A percentile compares a stretch with the other conserved stretches of the same genome.
Evolutionary conservation across 2,113 vertebrate genomes (phyloP).

Genomic region (Opisthocomus hoazin): DNA sequence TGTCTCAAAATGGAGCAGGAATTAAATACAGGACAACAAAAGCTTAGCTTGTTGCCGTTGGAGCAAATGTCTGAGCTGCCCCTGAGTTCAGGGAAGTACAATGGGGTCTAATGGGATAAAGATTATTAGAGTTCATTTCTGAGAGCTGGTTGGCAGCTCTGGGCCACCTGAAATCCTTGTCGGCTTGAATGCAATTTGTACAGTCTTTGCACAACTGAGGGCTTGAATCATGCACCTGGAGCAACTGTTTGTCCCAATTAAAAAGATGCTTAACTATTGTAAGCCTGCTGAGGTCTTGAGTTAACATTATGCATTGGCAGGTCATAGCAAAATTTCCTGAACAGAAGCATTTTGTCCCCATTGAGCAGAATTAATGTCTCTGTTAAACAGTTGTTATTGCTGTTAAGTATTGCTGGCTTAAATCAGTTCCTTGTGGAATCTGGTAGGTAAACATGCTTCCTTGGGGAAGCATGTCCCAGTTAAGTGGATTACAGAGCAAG

Average conservation of each 20-base stretch:
- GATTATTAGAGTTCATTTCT: neutral
- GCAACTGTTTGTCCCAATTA: slow-evolving; percentile 19
- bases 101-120: neutral
- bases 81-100: neutral
- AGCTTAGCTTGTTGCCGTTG: neutral
- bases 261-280: neutral
- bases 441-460: slow-evolving; percentile 16
- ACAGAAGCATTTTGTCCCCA: slow-evolving; percentile 12
- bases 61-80: neutral
- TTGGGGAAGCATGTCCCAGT: slow-evolving; percentile 42
- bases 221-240: neutral
- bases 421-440: slow-evolving; percentile 22
- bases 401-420: slow-evolving; percentile 15
- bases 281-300: neutral
- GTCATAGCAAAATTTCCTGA: slow-evolving; percentile 24
- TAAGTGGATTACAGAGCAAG: slow-evolving; percentile 52
- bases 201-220: neutral
- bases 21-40: neutral
- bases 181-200: neutral
- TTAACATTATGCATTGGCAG: neutral
- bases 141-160: neutral
- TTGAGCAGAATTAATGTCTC: slow-evolving; percentile 25
- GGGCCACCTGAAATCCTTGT: neutral
- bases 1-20: neutral
- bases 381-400: slow-evolving; percentile 24